Evolutionary conservation across 2,113 vertebrate species (phyloP).

Genomic region (Zosterops hypoxanthus): DNA sequence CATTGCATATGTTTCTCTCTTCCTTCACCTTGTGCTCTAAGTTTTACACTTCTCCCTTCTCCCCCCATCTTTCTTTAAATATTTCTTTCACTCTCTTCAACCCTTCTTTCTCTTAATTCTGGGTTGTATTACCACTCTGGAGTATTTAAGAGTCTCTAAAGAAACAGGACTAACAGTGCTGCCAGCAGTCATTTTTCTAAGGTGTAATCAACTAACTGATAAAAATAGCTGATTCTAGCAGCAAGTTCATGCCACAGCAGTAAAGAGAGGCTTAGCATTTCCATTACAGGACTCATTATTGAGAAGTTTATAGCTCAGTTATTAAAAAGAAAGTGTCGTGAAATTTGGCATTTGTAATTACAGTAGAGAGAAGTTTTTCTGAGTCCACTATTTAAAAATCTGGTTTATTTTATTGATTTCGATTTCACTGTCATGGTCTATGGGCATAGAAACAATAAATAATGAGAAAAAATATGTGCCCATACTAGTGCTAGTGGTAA

Average conservation of each 20-base stretch:
- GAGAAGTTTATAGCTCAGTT: constrained; percentile 63
- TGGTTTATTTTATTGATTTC: constrained; percentile 2
- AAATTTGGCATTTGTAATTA: constrained; percentile 39
- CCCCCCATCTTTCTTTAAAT: neutral
- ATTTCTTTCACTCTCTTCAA: neutral
- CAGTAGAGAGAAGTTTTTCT: constrained; percentile 9
- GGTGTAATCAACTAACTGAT: constrained; percentile 81
- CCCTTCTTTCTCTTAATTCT: neutral
- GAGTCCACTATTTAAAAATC: constrained; percentile 16
- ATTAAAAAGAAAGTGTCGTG: constrained; percentile 41
- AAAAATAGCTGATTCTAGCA: constrained; percentile 72
- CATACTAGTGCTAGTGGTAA: neutral
- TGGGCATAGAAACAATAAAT: neutral
- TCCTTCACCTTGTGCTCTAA: neutral
- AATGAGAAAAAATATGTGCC: neutral
- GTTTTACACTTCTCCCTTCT: neutral
- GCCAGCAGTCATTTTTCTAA: constrained; percentile 78
- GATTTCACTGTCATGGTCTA: neutral
- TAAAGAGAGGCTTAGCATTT: constrained; percentile 58
- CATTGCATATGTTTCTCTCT: neutral
- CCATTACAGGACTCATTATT: constrained; percentile 65
- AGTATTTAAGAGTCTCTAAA: constrained; percentile 38
- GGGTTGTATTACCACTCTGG: neutral
- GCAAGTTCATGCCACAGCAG: constrained; percentile 29
- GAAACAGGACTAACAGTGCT: constrained; percentile 71